Evolutionary conservation across 2,113 vertebrate genomes (phyloP).

Genomic region (Triplophysa siluroides): DNA sequence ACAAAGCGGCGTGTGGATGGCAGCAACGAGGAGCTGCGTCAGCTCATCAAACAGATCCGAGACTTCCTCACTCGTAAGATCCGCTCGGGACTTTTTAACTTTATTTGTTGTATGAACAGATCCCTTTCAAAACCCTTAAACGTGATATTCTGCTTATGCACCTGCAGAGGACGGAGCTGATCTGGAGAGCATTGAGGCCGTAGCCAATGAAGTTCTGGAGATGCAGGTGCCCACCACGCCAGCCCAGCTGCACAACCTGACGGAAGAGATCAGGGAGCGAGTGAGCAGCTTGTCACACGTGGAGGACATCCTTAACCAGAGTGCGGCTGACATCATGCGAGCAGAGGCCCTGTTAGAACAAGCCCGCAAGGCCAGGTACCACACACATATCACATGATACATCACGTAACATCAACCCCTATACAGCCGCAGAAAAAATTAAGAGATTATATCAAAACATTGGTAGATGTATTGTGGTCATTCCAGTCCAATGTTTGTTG

Average conservation of each 20-base stretch:
- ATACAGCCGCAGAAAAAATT: too few relatives aligned
- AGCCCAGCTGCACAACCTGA: constrained; percentile 88
- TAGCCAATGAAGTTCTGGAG: constrained; percentile 90
- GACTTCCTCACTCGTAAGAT: constrained; percentile 91
- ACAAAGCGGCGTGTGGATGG: constrained; percentile 87
- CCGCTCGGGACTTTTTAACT: background rate
- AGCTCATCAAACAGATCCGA: constrained; percentile 90
- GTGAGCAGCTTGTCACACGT: constrained; percentile 90
- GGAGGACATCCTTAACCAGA: constrained; percentile 89
- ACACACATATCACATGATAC: background rate
- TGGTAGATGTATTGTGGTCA: too few relatives aligned
- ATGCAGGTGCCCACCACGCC: constrained; percentile 97
- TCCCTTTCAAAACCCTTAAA: background rate
- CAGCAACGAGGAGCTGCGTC: constrained; percentile 90
- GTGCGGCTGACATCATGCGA: constrained; percentile 83
- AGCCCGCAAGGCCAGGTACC: constrained; percentile 86
- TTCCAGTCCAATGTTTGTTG: too few relatives aligned
- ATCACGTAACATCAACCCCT: background rate
- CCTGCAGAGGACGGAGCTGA: constrained; percentile 90
- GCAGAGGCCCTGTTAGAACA: constrained; percentile 86
- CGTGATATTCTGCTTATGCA: background rate
- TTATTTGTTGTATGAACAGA: background rate
- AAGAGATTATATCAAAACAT: too few relatives aligned
- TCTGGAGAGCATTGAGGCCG: constrained; percentile 90
- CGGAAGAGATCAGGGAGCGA: constrained; percentile 86